Evolutionary conservation across 2,113 vertebrate species (phyloP).

Genomic region (Rhagologus leucostigma): DNA sequence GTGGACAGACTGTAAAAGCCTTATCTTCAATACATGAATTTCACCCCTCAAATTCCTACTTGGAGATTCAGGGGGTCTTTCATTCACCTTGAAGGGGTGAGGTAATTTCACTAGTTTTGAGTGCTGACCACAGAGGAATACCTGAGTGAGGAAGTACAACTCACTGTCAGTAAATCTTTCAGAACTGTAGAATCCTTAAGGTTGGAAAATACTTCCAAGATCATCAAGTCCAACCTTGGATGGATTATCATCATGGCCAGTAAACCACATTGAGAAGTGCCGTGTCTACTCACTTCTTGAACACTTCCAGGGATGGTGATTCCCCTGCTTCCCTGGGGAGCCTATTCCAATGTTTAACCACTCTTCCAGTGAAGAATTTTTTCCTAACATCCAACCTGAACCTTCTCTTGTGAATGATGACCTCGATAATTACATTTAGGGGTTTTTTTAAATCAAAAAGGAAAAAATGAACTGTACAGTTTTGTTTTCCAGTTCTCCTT

Average conservation of each 20-base stretch:
- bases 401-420: neutral
- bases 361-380: neutral
- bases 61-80: neutral
- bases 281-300: rapidly evolving
- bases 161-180: neutral
- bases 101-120: neutral
- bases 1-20: neutral
- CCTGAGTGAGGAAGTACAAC: neutral
- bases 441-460: neutral
- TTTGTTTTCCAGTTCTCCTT: neutral
- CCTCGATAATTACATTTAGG: neutral
- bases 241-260: neutral
- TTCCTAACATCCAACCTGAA: neutral
- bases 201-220: neutral
- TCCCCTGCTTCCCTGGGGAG: neutral
- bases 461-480: neutral
- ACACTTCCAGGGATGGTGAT: neutral
- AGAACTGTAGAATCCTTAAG: neutral
- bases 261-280: neutral
- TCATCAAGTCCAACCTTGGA: neutral
- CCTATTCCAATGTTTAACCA: neutral
- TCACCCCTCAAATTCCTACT: neutral
- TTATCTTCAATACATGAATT: neutral
- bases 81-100: neutral
- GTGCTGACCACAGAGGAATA: neutral